Conservation (phyloP, 2,797 vertebrate genomes). For the Sphaeramia orbicularis region DNA sequence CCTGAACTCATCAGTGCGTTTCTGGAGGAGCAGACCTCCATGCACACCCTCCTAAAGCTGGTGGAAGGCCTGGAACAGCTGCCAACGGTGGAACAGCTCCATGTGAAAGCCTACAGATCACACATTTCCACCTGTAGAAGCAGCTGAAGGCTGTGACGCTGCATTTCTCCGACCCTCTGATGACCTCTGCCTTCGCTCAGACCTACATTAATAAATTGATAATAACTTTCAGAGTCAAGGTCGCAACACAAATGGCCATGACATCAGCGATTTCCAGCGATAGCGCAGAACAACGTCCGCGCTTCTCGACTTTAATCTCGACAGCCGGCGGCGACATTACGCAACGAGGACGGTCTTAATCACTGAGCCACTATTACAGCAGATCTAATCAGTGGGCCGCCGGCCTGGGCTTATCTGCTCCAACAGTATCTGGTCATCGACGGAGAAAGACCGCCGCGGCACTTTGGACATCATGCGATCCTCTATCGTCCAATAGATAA, state of each 20-base stretch:
- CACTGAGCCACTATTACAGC: slow-evolving; percentile 42
- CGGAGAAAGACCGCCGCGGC: slow-evolving; percentile 24
- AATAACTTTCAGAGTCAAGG: slow-evolving; percentile 59
- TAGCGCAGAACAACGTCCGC: slow-evolving; percentile 38
- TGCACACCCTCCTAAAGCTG: too few relatives aligned
- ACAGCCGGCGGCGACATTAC: slow-evolving; percentile 48
- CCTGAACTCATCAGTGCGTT: too few relatives aligned
- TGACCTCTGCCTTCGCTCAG: slow-evolving; percentile 50
- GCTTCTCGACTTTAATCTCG: slow-evolving; percentile 40
- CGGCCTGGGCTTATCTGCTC: slow-evolving; percentile 49
- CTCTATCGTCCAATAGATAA: slow-evolving; percentile 27
- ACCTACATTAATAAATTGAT: slow-evolving; percentile 44
- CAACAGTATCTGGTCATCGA: slow-evolving; percentile 49
- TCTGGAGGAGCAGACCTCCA: too few relatives aligned
- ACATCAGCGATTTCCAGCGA: slow-evolving; percentile 59
- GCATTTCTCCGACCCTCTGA: background rate
- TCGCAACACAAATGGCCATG: slow-evolving; percentile 33
- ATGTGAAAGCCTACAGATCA: too few relatives aligned
- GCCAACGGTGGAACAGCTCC: too few relatives aligned
- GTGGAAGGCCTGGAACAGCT: too few relatives aligned
- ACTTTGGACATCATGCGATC: slow-evolving; percentile 64
- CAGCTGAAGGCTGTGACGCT: slow-evolving; percentile 31
- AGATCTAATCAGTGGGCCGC: slow-evolving; percentile 50
- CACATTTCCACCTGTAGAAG: slow-evolving; percentile 12
- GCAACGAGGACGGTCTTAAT: slow-evolving; percentile 49